Conservation (phyloP, 2,797 vertebrate genomes). For the Pogoniulus pusillus region DNA sequence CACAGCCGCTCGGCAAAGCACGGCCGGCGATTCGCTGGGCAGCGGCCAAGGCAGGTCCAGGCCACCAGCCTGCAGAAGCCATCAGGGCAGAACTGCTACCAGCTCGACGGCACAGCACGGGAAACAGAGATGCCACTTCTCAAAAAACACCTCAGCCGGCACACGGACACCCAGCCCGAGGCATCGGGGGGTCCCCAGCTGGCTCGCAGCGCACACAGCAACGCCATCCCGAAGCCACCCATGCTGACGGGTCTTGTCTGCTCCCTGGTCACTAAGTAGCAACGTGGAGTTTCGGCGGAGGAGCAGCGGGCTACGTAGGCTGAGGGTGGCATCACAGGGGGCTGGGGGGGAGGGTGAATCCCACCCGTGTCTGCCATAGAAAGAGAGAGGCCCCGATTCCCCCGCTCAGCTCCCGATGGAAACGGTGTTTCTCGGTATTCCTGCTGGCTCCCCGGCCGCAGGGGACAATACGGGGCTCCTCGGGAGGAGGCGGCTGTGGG, state of each 20-base stretch:
- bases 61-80: neutral
- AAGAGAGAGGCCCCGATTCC: no score
- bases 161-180: neutral
- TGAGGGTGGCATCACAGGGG: neutral
- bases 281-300: neutral
- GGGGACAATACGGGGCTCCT: neutral
- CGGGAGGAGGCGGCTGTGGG: neutral
- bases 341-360: neutral
- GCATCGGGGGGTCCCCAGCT: neutral
- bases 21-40: neutral
- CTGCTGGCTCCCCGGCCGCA: neutral
- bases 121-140: neutral
- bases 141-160: accelerated
- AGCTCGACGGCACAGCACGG: accelerated
- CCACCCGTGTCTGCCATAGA: neutral
- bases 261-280: neutral
- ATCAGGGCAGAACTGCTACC: neutral
- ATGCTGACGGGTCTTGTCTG: accelerated
- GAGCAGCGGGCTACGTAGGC: neutral
- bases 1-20: conserved; percentile 12
- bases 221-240: neutral
- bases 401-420: neutral
- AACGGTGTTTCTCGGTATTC: neutral
- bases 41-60: neutral
- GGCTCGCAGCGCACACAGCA: neutral